Base-by-base conservation (phyloP, 2,113 vertebrate species). In the Sardina pilchardus region DNA sequence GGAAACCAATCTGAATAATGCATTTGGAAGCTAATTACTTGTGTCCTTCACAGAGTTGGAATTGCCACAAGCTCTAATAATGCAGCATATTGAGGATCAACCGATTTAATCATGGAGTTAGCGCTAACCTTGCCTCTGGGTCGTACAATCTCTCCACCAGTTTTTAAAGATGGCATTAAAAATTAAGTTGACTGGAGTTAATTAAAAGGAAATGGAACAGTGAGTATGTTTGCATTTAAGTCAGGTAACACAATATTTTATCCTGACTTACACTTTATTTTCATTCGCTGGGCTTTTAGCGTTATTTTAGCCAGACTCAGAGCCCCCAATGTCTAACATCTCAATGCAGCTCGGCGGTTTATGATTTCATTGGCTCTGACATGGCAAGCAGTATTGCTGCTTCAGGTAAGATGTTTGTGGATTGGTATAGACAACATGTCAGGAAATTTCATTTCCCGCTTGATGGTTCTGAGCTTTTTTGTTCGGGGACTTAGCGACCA, bases 101-200 rank as follows among this genome's bases (percentile, higher is more conserved):
- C 84, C 53, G 47, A 81, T 81, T 83, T 56, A 83, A 83, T 85
- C 63, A 83, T 67, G 44, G 36, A 43, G 53, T 71, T 44, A 83
- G 81, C 48, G 34, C 82, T 85, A 86, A 86, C 84, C 84, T 85
- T 89, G 84, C 81, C 88, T 89, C 63, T 39, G 67, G 80, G 75
- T 89, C 84, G 81, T 81, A 59, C 85, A 85, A 81, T 88, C 88
- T 91, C 90, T 21, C 86, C 24, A 90, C 91, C 91, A 78, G 1
- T 34, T 36, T 78, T 34, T 36, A 78, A 78, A 78, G 34, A 89
- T 85, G 89, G 90, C 90, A 89, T 92, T 92, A 91, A 92, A 89
- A 92, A 87, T 85, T 0, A 87, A 92, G 91, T 90, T 92, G 92
- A 92, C 92, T 92, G 93, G 93, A 94, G 91, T 93, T 93, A 93